phyloP scores from a whole-genome alignment of 2,888 invertebrate species.

The Plagodis dolabraria region DNA sequence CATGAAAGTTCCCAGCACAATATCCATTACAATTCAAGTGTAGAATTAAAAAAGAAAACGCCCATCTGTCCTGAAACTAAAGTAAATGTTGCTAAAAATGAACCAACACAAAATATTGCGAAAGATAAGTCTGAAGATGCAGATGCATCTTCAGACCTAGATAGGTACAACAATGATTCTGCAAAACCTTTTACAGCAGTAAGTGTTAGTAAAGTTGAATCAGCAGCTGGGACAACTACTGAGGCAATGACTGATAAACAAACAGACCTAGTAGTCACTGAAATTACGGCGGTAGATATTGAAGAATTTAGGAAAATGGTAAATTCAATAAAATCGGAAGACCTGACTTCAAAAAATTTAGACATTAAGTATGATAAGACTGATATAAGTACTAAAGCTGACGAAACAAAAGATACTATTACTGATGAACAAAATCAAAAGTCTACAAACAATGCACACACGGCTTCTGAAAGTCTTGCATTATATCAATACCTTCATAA shows the following conservation, averaged over 20 bases:
- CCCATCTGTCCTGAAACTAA: neutral
- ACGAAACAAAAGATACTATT: too few relatives aligned
- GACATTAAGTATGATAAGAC: neutral
- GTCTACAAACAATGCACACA: too few relatives aligned
- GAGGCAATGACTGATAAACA: neutral
- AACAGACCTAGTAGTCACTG: too few relatives aligned
- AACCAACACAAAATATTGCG: neutral
- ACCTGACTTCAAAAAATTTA: neutral
- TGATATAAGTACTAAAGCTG: neutral
- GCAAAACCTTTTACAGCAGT: neutral
- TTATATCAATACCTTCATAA: too few relatives aligned
- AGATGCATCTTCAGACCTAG: too few relatives aligned
- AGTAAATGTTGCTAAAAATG: neutral
- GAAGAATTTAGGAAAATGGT: neutral
- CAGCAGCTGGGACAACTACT: neutral
- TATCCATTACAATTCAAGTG: conserved; percentile 5
- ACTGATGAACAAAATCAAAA: too few relatives aligned
- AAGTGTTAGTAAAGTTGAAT: neutral
- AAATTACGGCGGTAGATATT: too few relatives aligned
- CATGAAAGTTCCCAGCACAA: conserved; percentile 20
- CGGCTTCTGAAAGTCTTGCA: too few relatives aligned
- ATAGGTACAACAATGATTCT: neutral
- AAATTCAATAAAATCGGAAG: neutral
- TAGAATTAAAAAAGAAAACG: conserved; percentile 8
- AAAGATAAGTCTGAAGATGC: neutral